These are phyloP conservation scores for Drosophila bunnanda DNA, from an alignment of 2,888 invertebrate species.

Conservation along the genomic window DNA sequence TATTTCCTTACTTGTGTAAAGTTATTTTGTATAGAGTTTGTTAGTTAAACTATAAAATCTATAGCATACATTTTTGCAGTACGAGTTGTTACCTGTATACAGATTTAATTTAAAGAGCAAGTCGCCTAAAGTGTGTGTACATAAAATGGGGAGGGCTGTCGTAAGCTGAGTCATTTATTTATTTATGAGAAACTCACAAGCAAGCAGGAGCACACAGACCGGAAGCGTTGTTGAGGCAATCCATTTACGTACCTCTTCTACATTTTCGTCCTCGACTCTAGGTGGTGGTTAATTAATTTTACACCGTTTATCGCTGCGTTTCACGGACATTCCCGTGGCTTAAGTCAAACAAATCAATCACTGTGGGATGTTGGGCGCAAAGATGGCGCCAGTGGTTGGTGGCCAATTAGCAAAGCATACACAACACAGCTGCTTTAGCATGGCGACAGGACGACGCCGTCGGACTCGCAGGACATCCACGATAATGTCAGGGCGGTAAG, in stretches of 20 bases:
- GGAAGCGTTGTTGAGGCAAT: conserved; percentile 25
- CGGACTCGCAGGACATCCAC: conserved; percentile 31
- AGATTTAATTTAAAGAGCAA: conserved; percentile 14
- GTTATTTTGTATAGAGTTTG: background rate
- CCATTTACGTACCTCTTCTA: conserved; percentile 31
- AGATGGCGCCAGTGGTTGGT: conserved; percentile 30
- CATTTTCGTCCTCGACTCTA: conserved; percentile 20
- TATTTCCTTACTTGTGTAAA: background rate
- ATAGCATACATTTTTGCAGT: too few relatives aligned
- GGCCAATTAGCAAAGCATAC: conserved; percentile 75
- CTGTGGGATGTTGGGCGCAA: conserved; percentile 6
- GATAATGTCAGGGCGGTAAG: conserved; percentile 46
- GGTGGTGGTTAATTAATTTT: conserved; percentile 74
- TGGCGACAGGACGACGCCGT: conserved; percentile 60
- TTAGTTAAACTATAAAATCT: background rate
- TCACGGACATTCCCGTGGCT: conserved; percentile 57
- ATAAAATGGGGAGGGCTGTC: conserved; percentile 22
- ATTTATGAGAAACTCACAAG: conserved; percentile 53
- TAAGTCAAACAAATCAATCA: conserved; percentile 78
- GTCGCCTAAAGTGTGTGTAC: conserved; percentile 22
- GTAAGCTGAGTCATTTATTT: conserved; percentile 70
- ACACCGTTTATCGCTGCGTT: conserved; percentile 72
- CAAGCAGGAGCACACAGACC: conserved; percentile 27
- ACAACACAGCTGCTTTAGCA: conserved; percentile 68
- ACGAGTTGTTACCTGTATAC: background rate